A percentile compares a stretch with the other conserved stretches of the same genome.
These are phyloP conservation scores for Lasioglossum lativentre DNA, from an alignment of 2,888 invertebrate species.

Conservation along the genomic window DNA sequence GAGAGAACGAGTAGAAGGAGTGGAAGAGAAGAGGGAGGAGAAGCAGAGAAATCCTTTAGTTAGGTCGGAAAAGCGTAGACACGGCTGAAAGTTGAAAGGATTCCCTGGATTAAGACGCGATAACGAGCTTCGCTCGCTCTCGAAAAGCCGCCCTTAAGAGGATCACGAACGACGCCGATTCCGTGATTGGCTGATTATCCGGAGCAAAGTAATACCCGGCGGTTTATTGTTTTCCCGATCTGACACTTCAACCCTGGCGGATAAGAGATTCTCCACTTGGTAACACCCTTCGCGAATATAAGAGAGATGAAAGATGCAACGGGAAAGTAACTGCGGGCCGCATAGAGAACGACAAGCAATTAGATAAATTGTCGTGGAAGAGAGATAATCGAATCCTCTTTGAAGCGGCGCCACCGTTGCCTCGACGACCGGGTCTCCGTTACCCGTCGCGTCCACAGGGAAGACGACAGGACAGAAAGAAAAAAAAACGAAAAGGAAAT, in stretches of 20 bases:
- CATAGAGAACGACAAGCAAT: slow-evolving; percentile 62
- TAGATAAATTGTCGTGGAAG: slow-evolving; percentile 56
- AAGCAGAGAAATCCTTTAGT: slow-evolving; percentile 64
- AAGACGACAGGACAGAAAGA: slow-evolving; percentile 7
- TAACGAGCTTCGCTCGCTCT: slow-evolving; percentile 78
- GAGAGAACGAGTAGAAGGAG: not conserved
- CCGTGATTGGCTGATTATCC: slow-evolving; percentile 78
- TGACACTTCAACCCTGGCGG: slow-evolving; percentile 66
- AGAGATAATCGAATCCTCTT: slow-evolving; percentile 55
- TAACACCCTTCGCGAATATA: slow-evolving; percentile 62
- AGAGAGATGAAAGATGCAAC: slow-evolving; percentile 61
- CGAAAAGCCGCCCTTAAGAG: slow-evolving; percentile 73
- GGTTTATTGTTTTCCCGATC: slow-evolving; percentile 75
- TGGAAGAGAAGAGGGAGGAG: not conserved
- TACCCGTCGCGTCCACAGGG: slow-evolving; percentile 7
- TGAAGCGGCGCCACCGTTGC: slow-evolving; percentile 24
- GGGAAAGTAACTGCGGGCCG: slow-evolving; percentile 40
- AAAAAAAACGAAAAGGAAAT: slow-evolving; percentile 15
- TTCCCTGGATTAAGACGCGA: slow-evolving; percentile 79
- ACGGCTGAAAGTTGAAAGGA: slow-evolving; percentile 77
- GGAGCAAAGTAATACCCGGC: slow-evolving; percentile 65
- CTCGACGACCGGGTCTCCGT: slow-evolving; percentile 4
- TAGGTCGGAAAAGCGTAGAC: slow-evolving; percentile 71
- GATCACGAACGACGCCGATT: slow-evolving; percentile 72
- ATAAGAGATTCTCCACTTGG: slow-evolving; percentile 68